Evolutionary conservation across 2,113 vertebrate species (phyloP).

Genomic region (Malurus cyaneus): DNA sequence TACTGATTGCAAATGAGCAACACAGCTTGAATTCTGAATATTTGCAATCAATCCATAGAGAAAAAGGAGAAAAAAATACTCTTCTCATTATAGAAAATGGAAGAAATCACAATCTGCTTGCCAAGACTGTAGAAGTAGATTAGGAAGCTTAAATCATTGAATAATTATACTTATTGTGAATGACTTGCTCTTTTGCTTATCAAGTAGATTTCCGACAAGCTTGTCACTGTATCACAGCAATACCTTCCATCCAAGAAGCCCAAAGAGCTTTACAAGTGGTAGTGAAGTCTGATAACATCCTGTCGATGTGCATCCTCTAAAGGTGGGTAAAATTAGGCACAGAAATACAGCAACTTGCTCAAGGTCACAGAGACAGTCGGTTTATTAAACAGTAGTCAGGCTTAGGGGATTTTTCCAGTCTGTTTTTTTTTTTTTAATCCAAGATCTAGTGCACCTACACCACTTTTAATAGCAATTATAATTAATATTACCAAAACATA

Average conservation of each 20-base stretch:
- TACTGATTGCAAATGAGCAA: conserved; percentile 63
- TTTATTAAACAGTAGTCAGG: background rate
- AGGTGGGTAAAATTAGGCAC: conserved; percentile 49
- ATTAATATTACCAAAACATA: background rate
- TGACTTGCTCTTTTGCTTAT: conserved; percentile 55
- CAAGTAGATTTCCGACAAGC: conserved; percentile 49
- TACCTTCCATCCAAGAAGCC: conserved; percentile 35
- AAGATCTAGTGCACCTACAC: background rate
- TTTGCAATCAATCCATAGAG: conserved; percentile 64
- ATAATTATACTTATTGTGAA: conserved; percentile 68
- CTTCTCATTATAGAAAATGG: conserved; percentile 56
- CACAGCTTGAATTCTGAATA: conserved; percentile 69
- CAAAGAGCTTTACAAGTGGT: conserved; percentile 38
- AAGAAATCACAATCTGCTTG: conserved; percentile 62
- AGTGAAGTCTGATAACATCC: conserved; percentile 38
- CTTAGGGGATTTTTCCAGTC: background rate
- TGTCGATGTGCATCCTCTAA: conserved; percentile 11
- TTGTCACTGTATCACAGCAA: background rate
- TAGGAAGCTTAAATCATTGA: conserved; percentile 62
- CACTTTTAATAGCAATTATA: background rate
- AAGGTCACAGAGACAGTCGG: conserved; percentile 8
- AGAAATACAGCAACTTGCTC: background rate
- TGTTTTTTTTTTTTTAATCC: background rate
- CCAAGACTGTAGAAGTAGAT: conserved; percentile 55
- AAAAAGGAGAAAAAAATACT: conserved; percentile 35